Percentiles rank a stretch among this genome's conserved stretches.
Conservation (phyloP, 2,797 vertebrate species). For the Discoglossus pictus region DNA sequence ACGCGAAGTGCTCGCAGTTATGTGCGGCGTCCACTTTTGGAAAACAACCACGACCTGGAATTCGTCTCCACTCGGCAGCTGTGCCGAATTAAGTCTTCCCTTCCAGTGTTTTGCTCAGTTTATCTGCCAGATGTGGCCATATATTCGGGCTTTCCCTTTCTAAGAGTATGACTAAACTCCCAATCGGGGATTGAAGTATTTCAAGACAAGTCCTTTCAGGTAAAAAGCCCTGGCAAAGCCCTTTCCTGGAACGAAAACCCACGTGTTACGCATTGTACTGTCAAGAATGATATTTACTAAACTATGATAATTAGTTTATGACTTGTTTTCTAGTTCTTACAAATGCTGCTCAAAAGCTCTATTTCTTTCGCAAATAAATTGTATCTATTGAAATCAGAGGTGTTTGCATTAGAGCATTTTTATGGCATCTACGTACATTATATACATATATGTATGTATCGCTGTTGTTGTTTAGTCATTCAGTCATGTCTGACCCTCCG, state of each 20-base stretch:
- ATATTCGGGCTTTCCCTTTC: conserved; percentile 2
- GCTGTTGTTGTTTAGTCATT: too few species aligned
- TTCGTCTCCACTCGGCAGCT: conserved; percentile 23
- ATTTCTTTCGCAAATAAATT: too few species aligned
- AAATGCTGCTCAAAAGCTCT: too few species aligned
- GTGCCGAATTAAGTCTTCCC: conserved; percentile 27
- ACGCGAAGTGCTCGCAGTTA: conserved; percentile 4
- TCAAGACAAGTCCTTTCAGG: background rate
- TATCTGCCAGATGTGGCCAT: conserved; percentile 1
- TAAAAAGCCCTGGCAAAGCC: background rate
- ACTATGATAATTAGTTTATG: too few species aligned
- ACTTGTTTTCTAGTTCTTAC: too few species aligned
- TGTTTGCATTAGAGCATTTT: too few species aligned
- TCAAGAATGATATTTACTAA: too few species aligned
- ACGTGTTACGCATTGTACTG: background rate
- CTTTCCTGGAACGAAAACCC: background rate
- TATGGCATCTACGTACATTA: too few species aligned
- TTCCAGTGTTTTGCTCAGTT: conserved; percentile 10
- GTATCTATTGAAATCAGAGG: too few species aligned
- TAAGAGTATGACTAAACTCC: background rate
- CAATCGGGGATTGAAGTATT: background rate
- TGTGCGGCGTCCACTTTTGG: conserved; percentile 16
- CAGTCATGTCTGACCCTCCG: too few species aligned
- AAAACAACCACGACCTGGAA: conserved; percentile 14
- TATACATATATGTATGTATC: too few species aligned